Evolutionary conservation across 53 echinoderm and acorn worm species (phyloP), one percentile per base, ranked within the genome.

Genomic region (Henricia sp.): DNA sequence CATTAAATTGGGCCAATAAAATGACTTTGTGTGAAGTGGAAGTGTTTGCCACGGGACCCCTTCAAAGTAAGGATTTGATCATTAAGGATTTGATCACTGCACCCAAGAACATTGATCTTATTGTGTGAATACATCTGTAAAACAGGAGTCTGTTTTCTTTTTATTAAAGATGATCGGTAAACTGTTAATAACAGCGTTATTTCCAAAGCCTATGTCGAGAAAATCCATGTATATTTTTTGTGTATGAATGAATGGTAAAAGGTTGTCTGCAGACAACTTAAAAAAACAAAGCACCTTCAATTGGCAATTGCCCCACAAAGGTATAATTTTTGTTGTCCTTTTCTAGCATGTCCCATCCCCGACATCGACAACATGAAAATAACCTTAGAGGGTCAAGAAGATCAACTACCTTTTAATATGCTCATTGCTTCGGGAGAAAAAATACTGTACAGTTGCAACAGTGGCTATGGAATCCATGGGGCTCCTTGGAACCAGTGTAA

Each of bases 1-100:
- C 44, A 36, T 32, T 46, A 33, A 19, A 48, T n/a, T 2, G 6
- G 10, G 32, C 0, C 16, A 25, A 72, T 3, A 55, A 54, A 13
- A 44, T 64, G 46, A 64, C 13, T 21, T 34, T 80, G 32, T 80
- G 80, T 34, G 80, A 80, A 48, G 80, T 80, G 24, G 80, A 80
- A 51, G 80, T 80, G 46, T 50, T 63, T 64, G 80, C 32, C 23
- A 48, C 50, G 32, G 80, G 80, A 46, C 80, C 65, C 11, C 3
- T 80, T 10, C 19, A 10, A 64, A 80, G 80, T 80, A 64, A 80
- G 50, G n/a, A n/a, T n/a, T n/a, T n/a, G n/a, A n/a, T n/a, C n/a
- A n/a, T n/a, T n/a, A n/a, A n/a, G n/a, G n/a, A n/a, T n/a, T n/a
- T n/a, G n/a, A n/a, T n/a, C n/a, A n/a, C n/a, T n/a, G n/a, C n/a